Percentiles rank a stretch among this genome's conserved stretches.
Evolutionary conservation across 1,140 invertebrate genomes (phyloP).

Genomic region (Aphelenchoides avenae): DNA sequence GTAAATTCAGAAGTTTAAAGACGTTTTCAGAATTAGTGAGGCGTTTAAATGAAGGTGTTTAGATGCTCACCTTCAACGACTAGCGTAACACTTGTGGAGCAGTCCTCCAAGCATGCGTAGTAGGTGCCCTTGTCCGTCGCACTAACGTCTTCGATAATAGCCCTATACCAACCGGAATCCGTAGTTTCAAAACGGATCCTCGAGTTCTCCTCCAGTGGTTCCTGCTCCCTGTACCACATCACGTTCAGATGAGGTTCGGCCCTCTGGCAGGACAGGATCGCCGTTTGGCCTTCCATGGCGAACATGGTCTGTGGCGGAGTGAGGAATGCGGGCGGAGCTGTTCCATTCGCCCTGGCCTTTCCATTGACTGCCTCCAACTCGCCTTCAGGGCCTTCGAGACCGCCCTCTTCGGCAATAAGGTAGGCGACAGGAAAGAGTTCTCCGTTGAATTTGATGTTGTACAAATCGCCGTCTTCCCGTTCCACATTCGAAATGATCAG

Average conservation of each 20-base stretch:
- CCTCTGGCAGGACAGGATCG: conserved; percentile 41
- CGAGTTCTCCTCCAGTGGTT: conserved; percentile 21
- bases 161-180: conserved; percentile 35
- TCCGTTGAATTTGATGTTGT: conserved; percentile 48
- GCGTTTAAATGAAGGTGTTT: no score
- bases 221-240: conserved; percentile 44
- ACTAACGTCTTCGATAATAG: conserved; percentile 29
- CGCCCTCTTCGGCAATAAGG: conserved; percentile 53
- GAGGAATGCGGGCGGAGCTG: conserved; percentile 15
- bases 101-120: conserved; percentile 41
- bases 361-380: conserved; percentile 5
- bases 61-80: conserved; percentile 52
- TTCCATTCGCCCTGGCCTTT: neutral
- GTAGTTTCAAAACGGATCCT: conserved; percentile 27
- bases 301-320: conserved; percentile 51
- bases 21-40: neutral
- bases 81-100: conserved; percentile 41
- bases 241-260: conserved; percentile 25
- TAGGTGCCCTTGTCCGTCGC: conserved; percentile 50
- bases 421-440: conserved; percentile 57
- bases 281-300: conserved; percentile 57
- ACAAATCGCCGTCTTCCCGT: conserved; percentile 44
- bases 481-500: conserved; percentile 50
- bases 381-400: conserved; percentile 4
- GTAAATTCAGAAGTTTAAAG: neutral